Conservation (phyloP, 2,113 vertebrate species). For the Choloepus hoffmanni region DNA sequence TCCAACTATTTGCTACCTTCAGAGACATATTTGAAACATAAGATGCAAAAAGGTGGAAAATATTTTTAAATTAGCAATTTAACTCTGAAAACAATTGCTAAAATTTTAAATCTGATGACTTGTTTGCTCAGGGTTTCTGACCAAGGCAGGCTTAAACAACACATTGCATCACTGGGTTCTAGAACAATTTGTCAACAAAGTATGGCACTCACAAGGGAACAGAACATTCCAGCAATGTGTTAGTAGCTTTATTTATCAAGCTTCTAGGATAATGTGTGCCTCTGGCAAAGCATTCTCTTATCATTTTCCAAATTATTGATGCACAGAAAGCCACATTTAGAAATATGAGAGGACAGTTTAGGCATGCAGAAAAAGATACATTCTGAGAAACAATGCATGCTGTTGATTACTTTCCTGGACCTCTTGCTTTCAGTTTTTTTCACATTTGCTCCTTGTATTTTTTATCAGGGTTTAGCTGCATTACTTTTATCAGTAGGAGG, state of each 20-base stretch:
- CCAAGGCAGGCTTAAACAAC: background rate
- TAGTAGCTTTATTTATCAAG: background rate
- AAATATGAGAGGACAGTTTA: background rate
- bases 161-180: background rate
- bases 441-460: background rate
- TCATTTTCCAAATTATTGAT: background rate
- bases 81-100: background rate
- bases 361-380: background rate
- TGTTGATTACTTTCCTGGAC: background rate
- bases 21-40: background rate
- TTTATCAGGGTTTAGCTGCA: background rate
- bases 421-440: background rate
- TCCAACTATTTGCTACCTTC: background rate
- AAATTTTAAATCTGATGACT: background rate
- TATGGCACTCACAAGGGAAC: background rate
- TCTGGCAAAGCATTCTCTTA: background rate
- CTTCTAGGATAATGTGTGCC: background rate
- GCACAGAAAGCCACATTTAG: background rate
- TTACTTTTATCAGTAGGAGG: background rate
- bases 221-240: background rate
- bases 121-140: conserved; percentile 29
- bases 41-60: background rate
- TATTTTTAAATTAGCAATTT: background rate
- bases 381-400: conserved; percentile 6
- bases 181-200: background rate